Evolutionary conservation across 2,797 vertebrate species (phyloP), one percentile per base, ranked within the genome.

Genomic region (Eleutherodactylus coqui): DNA sequence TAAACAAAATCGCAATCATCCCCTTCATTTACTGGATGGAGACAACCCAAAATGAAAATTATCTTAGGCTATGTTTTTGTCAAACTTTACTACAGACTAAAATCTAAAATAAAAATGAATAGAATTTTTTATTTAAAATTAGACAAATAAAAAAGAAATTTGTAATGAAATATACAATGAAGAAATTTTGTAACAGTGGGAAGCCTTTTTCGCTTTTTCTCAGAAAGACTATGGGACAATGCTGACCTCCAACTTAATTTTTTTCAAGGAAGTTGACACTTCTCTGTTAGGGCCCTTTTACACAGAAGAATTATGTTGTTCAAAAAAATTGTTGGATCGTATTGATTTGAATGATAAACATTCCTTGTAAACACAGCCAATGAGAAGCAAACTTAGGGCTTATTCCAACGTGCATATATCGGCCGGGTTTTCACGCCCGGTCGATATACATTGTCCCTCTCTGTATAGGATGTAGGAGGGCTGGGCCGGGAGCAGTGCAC

Each of bases 1-100:
- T 81, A 81, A 80, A 69, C 29, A 58, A 79, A 7, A 47, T 13
- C 3, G 38, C 55, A 62, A 43, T 38, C 77, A 62, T 24, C 36
- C 10, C 77, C 19, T 62, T 62, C 38, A 60, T 64, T 38, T 53
- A 58, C 5, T 17, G 36, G 41, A 79, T 64, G 60, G 27, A 60
- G 9, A 17, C 45, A 32, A 34, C 43, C 29, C 43, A 80, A 80
- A 80, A 60, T 62, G 36, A 13, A 62, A 49, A 53, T 13, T 5
- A 51, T 77, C 16, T 29, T 24, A 21, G 36, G 9, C 16, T 38
- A 0, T 19, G 19, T 38, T 38, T 41, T 21, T 8, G 8, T 17
- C 2, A 34, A 67, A 5, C 6, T 19, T 36, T 21, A 60, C 21
- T 34, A 36, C 32, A 34, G 62, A 34, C 29, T 34, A 17, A 62